Conservation (phyloP, 2,888 invertebrate genomes). For the Dicranocentrus wangi region DNA sequence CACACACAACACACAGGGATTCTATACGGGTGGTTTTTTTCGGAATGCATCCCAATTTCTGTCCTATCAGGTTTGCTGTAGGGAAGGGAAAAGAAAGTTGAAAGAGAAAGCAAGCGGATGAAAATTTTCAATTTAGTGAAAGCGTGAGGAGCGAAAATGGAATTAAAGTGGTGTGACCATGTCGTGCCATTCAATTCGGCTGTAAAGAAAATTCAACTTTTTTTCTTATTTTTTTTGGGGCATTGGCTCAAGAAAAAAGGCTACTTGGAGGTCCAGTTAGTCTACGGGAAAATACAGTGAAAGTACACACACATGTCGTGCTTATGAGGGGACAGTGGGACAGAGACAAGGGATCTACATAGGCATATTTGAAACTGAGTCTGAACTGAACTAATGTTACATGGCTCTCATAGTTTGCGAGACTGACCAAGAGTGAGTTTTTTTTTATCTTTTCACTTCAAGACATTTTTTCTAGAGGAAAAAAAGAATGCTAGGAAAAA, state of each 20-base stretch:
- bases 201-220: slow-evolving; percentile 30
- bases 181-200: slow-evolving; percentile 57
- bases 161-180: slow-evolving; percentile 66
- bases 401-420: slow-evolving; percentile 38
- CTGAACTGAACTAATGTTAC: not conserved
- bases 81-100: slow-evolving; percentile 45
- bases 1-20: no score
- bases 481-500: no score
- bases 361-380: not conserved
- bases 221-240: slow-evolving; percentile 5
- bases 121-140: slow-evolving; percentile 65
- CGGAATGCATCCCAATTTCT: no score
- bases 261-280: no score
- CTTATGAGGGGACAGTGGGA: no score
- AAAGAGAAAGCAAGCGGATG: slow-evolving; percentile 39
- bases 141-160: slow-evolving; percentile 62
- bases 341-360: not conserved
- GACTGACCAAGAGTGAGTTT: slow-evolving; percentile 22
- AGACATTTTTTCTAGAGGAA: slow-evolving; percentile 24
- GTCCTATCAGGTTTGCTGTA: slow-evolving; percentile 34
- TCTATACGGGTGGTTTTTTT: no score
- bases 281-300: no score
- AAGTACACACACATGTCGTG: not conserved
- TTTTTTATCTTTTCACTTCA: slow-evolving; percentile 60
- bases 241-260: slow-evolving; percentile 28